These are phyloP conservation scores for Malachius bipustulatus DNA, from an alignment of 2,888 invertebrate species.

Conservation along the genomic window DNA sequence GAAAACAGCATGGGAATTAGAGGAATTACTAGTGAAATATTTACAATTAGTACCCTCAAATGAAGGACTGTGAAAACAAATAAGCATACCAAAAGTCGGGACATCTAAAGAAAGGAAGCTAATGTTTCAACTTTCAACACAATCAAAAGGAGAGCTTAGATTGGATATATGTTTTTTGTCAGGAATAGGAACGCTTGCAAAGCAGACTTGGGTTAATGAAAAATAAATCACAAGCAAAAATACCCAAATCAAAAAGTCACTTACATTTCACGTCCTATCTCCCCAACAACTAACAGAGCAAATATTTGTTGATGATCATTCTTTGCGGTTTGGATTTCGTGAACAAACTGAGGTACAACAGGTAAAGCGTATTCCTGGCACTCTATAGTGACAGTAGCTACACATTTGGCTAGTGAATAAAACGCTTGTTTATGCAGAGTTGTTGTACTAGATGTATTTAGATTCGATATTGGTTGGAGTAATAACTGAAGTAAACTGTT, in stretches of 20 bases:
- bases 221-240: too few species aligned
- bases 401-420: conserved; percentile 92
- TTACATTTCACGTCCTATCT: conserved; percentile 90
- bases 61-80: too few species aligned
- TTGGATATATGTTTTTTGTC: too few species aligned
- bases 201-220: too few species aligned
- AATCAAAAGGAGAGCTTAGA: too few species aligned
- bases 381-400: conserved; percentile 82
- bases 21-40: too few species aligned
- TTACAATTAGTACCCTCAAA: too few species aligned
- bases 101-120: too few species aligned
- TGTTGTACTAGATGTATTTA: conserved; percentile 21
- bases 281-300: conserved; percentile 87
- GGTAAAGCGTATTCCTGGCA: conserved; percentile 58
- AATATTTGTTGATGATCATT: conserved; percentile 81
- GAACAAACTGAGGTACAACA: conserved; percentile 53
- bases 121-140: too few species aligned
- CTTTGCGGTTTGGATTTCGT: conserved; percentile 57
- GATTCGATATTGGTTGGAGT: conserved; percentile 46
- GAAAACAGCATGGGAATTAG: too few species aligned
- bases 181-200: too few species aligned
- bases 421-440: conserved; percentile 64
- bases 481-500: conserved; percentile 68
- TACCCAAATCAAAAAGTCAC: conserved; percentile 33
- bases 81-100: too few species aligned